These are phyloP conservation scores for Rana temporaria DNA, from an alignment of 2,113 vertebrate species.

Conservation along the genomic window DNA sequence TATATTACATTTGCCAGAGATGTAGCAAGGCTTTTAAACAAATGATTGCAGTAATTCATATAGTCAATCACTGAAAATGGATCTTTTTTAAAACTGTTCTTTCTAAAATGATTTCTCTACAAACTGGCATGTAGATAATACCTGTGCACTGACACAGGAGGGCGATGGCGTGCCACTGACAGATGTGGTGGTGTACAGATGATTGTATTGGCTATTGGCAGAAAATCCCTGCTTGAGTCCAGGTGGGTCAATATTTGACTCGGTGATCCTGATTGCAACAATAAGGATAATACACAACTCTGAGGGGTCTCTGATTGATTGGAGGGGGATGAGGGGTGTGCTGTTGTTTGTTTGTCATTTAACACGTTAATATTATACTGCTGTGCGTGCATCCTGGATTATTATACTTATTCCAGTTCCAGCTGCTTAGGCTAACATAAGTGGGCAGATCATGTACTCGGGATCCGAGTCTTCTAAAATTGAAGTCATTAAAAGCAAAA, in stretches of 20 bases:
- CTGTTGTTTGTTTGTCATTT: conserved; percentile 42
- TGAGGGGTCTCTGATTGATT: conserved; percentile 28
- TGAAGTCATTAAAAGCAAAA: too few relatives aligned
- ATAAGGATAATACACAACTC: conserved; percentile 21
- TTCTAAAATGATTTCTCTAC: too few relatives aligned
- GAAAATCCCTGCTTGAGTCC: conserved; percentile 31
- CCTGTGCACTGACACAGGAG: not conserved
- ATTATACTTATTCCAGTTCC: too few relatives aligned
- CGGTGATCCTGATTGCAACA: conserved; percentile 21
- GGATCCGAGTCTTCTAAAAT: too few relatives aligned
- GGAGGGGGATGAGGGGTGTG: not conserved
- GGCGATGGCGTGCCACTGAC: conserved; percentile 2
- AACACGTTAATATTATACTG: not conserved
- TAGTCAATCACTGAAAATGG: too few relatives aligned
- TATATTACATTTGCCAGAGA: too few relatives aligned
- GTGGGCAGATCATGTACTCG: too few relatives aligned
- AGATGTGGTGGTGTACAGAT: not conserved
- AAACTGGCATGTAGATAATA: too few relatives aligned
- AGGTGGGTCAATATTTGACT: conserved; percentile 17
- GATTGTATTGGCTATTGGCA: conserved; percentile 3
- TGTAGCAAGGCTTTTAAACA: too few relatives aligned
- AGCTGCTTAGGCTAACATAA: too few relatives aligned
- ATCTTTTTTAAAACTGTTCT: too few relatives aligned
- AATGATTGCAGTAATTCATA: too few relatives aligned
- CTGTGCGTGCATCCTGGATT: not conserved